Percentiles rank a stretch among this genome's conserved stretches.
Conservation (phyloP, 2,888 invertebrate species). For the Melieria crassipennis region DNA sequence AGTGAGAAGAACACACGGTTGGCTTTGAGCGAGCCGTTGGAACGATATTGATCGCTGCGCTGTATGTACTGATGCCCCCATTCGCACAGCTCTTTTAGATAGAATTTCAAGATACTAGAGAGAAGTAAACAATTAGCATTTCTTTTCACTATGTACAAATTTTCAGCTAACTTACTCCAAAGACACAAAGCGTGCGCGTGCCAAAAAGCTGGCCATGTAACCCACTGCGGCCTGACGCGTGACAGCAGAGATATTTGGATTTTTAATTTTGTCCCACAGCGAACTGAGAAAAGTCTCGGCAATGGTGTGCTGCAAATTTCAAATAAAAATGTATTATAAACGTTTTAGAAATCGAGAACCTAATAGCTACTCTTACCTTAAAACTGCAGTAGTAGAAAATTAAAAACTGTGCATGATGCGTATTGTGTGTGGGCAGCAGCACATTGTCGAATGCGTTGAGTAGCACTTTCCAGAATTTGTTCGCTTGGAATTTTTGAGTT, state of each 20-base stretch:
- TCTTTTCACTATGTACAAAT: background rate
- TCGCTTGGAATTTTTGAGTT: conserved; percentile 65
- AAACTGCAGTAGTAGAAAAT: conserved; percentile 80
- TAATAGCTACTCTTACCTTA: conserved; percentile 60
- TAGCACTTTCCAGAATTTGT: conserved; percentile 68
- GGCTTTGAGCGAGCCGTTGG: conserved; percentile 70
- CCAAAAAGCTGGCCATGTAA: conserved; percentile 80
- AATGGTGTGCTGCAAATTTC: conserved; percentile 40
- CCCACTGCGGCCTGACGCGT: conserved; percentile 76
- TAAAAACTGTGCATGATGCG: conserved; percentile 81
- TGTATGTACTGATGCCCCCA: conserved; percentile 88
- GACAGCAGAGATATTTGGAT: conserved; percentile 73
- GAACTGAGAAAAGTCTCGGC: conserved; percentile 75
- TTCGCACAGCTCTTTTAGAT: conserved; percentile 76
- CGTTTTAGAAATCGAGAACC: too few relatives aligned
- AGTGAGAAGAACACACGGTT: conserved; percentile 92
- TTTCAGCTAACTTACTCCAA: conserved; percentile 67
- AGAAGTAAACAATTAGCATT: background rate
- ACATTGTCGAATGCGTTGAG: conserved; percentile 81
- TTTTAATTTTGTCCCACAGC: conserved; percentile 78
- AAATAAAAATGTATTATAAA: background rate
- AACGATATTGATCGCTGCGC: conserved; percentile 57
- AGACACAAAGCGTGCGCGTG: conserved; percentile 74
- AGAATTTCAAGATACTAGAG: conserved; percentile 72
- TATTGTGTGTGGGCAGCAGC: conserved; percentile 84